A percentile compares a stretch with the other conserved stretches of the same genome.
phyloP scores from a whole-genome alignment of 2,888 invertebrate genomes.

The Rhagium mordax region DNA sequence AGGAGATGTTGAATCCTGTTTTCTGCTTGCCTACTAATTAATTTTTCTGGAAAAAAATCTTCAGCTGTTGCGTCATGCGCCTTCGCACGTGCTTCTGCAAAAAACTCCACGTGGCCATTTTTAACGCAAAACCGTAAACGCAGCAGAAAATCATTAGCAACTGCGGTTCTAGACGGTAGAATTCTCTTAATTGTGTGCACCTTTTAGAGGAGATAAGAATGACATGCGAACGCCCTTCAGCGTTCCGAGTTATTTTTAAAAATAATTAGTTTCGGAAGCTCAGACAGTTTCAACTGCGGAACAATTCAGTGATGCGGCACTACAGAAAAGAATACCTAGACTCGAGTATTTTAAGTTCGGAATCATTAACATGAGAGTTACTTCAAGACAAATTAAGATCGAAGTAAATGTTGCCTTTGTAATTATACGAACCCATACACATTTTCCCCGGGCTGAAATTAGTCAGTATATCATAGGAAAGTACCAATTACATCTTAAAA shows the following conservation, averaged over 20 bases:
- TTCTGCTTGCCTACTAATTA: too few relatives aligned
- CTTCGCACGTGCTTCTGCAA: neutral
- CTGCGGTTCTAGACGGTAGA: conserved; percentile 39
- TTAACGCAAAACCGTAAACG: conserved; percentile 38
- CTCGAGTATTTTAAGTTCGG: conserved; percentile 48
- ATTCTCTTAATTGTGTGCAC: conserved; percentile 54
- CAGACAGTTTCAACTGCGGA: conserved; percentile 48
- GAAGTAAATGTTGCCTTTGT: conserved; percentile 54
- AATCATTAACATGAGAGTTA: conserved; percentile 49
- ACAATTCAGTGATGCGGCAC: conserved; percentile 22
- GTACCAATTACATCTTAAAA: conserved; percentile 24
- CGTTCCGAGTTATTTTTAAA: conserved; percentile 61
- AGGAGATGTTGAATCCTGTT: too few relatives aligned
- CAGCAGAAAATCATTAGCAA: conserved; percentile 48
- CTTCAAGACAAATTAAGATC: conserved; percentile 60
- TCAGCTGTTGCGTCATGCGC: neutral
- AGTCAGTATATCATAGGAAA: conserved; percentile 45
- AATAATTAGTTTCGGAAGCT: conserved; percentile 66
- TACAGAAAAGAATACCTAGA: conserved; percentile 26
- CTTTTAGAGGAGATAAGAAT: conserved; percentile 49
- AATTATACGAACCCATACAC: conserved; percentile 47
- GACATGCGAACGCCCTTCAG: conserved; percentile 49
- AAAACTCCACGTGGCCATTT: neutral
- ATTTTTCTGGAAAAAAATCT: too few relatives aligned
- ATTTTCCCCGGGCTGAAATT: conserved; percentile 44